Evolutionary conservation across 2,113 vertebrate genomes (phyloP).

Genomic region (Rallus limicola): DNA sequence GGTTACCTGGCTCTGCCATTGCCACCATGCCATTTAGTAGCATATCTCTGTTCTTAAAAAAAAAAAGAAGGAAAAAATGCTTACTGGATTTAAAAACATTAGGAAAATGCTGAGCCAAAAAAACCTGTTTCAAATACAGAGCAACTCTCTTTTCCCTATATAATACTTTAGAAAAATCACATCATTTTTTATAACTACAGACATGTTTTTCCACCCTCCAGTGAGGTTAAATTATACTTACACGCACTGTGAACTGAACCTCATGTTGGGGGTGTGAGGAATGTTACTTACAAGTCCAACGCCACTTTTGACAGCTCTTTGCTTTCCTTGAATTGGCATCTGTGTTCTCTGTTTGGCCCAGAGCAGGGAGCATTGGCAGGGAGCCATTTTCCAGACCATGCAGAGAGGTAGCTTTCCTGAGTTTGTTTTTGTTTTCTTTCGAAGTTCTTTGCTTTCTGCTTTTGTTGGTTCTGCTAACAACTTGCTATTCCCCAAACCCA

Average conservation of each 20-base stretch:
- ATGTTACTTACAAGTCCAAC: neutral
- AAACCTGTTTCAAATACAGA: neutral
- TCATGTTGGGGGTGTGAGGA: neutral
- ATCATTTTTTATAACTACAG: neutral
- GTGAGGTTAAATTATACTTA: neutral
- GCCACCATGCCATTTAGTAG: neutral
- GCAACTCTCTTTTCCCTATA: neutral
- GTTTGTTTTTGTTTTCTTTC: neutral
- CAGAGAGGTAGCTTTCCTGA: neutral
- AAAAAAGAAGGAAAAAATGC: neutral
- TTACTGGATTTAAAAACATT: neutral
- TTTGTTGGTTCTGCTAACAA: neutral
- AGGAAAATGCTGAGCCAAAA: neutral
- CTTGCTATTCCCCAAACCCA: fast-evolving
- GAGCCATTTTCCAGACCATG: neutral
- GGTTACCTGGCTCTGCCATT: neutral
- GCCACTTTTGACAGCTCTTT: neutral
- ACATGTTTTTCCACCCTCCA: neutral
- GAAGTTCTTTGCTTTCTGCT: neutral
- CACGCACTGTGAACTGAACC: neutral
- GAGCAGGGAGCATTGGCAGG: neutral
- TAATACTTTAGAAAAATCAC: neutral
- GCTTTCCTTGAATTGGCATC: neutral
- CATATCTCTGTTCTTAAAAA: neutral
- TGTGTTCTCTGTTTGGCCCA: neutral